Percentiles rank a stretch among this genome's conserved stretches.
Conservation (phyloP, 2,888 invertebrate genomes). For the Synanthedon formicaeformis region DNA sequence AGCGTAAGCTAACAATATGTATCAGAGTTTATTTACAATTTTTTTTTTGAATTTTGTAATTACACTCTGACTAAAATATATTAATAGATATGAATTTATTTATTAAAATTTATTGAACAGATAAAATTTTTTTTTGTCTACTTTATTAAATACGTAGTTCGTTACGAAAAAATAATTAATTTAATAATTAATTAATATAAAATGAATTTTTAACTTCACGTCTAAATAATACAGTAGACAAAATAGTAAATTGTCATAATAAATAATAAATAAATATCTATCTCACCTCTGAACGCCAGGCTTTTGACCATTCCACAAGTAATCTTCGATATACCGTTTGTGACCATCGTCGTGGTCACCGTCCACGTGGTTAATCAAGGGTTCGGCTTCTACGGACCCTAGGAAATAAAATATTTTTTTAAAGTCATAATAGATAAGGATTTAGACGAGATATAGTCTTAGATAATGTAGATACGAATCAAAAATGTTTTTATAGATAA, state of each 20-base stretch:
- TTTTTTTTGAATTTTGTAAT: constrained; percentile 9
- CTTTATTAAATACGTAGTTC: constrained; percentile 2
- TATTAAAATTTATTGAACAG: too few relatives aligned
- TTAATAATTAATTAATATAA: too few relatives aligned
- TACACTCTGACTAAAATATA: constrained; percentile 7
- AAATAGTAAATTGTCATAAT: too few relatives aligned
- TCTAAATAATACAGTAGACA: constrained; percentile 1
- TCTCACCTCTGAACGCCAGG: constrained; percentile 59
- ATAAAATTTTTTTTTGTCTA: constrained; percentile 5
- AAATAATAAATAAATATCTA: constrained; percentile 1
- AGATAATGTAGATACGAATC: too few relatives aligned
- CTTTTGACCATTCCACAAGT: constrained; percentile 63
- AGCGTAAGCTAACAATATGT: constrained; percentile 30
- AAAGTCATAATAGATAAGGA: too few relatives aligned
- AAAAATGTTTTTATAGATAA: too few relatives aligned
- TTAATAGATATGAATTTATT: too few relatives aligned
- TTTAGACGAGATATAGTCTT: too few relatives aligned
- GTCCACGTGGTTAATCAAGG: constrained; percentile 77
- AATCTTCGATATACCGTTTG: constrained; percentile 63
- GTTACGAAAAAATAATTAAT: too few relatives aligned
- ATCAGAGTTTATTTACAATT: constrained; percentile 18
- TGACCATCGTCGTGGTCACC: constrained; percentile 58
- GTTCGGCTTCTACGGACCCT: constrained; percentile 79
- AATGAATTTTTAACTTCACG: not conserved
- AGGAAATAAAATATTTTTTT: constrained; percentile 20